These are phyloP conservation scores for Yoshiicerus persimilis DNA, from an alignment of 1,140 invertebrate genomes.

Conservation along the genomic window DNA sequence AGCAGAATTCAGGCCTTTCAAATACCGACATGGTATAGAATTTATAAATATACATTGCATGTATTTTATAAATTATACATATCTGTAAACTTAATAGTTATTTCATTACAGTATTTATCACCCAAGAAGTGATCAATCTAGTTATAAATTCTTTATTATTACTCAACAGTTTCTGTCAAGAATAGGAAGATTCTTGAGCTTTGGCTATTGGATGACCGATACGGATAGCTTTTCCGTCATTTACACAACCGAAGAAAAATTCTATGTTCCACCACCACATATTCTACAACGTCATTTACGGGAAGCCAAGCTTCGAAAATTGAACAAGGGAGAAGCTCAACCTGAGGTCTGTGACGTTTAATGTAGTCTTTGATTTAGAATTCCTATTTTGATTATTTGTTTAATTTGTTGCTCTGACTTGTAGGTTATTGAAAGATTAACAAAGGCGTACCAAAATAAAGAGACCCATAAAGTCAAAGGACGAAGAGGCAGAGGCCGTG, in stretches of 20 bases:
- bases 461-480: neutral
- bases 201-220: constrained; percentile 42
- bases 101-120: neutral
- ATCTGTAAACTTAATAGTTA: neutral
- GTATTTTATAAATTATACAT: neutral
- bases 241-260: neutral
- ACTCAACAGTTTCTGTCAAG: constrained; percentile 32
- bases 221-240: constrained; percentile 33
- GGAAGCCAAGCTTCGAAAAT: neutral
- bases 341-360: neutral
- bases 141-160: neutral
- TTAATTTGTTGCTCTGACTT: neutral
- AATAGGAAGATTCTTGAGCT: constrained; percentile 40
- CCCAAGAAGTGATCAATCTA: neutral
- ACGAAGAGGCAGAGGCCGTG: neutral
- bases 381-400: neutral
- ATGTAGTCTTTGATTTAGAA: neutral
- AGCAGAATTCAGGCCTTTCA: neutral
- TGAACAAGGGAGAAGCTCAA: neutral
- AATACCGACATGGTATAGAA: neutral
- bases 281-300: neutral
- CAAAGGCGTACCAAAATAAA: neutral
- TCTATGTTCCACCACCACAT: neutral
- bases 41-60: neutral
- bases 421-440: neutral